phyloP scores from a whole-genome alignment of 2,113 vertebrate species.

The Jaculus jaculus region DNA sequence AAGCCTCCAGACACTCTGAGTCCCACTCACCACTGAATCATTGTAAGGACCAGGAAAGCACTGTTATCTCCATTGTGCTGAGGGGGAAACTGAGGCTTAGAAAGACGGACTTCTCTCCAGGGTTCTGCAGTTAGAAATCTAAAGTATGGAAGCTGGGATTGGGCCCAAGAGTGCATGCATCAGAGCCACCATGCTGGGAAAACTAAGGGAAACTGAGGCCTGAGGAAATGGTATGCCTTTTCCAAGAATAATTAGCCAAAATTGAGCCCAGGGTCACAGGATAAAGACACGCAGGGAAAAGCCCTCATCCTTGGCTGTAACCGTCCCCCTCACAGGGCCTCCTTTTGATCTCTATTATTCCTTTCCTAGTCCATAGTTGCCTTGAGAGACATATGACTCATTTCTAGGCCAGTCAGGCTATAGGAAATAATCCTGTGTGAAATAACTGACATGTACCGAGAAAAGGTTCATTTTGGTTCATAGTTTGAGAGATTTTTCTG shows the following conservation, averaged over 20 bases:
- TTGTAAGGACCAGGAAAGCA: background rate
- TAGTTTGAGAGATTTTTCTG: background rate
- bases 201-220: background rate
- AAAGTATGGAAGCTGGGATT: background rate
- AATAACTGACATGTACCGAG: background rate
- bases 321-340: no score
- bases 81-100: background rate
- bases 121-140: background rate
- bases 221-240: background rate
- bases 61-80: background rate
- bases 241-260: background rate
- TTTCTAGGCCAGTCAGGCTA: background rate
- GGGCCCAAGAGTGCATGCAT: background rate
- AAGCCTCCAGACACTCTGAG: background rate
- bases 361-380: no score
- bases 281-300: background rate
- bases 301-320: background rate
- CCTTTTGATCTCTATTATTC: no score
- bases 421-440: background rate
- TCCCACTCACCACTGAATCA: background rate
- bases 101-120: background rate
- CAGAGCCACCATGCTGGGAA: background rate
- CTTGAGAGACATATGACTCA: background rate
- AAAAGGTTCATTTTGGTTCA: background rate
- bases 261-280: background rate